These are phyloP conservation scores for Drosophila falleni DNA, from an alignment of 2,888 invertebrate genomes.

Conservation along the genomic window DNA sequence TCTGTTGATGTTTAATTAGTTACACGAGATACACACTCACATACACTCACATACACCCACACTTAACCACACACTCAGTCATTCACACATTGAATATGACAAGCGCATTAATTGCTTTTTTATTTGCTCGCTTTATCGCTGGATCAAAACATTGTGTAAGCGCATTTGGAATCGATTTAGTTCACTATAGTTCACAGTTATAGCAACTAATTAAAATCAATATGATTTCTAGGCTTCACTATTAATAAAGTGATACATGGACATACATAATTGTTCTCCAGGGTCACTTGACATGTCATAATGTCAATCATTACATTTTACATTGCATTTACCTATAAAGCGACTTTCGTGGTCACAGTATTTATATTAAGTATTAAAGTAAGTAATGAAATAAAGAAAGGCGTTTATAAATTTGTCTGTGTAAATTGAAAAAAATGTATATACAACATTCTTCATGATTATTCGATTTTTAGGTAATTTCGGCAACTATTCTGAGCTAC, in stretches of 20 bases:
- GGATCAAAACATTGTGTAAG: constrained; percentile 48
- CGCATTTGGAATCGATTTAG: constrained; percentile 46
- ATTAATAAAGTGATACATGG: constrained; percentile 14
- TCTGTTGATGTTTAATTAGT: constrained; percentile 70
- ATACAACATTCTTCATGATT: too few species aligned
- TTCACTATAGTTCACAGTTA: constrained; percentile 29
- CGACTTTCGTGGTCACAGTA: neutral
- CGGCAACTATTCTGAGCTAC: too few species aligned
- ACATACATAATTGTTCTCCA: constrained; percentile 2
- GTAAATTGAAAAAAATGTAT: too few species aligned
- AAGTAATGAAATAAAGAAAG: too few species aligned
- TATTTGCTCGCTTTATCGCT: constrained; percentile 60
- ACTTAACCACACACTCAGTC: constrained; percentile 16
- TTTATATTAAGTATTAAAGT: too few species aligned
- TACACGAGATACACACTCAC: constrained; percentile 40
- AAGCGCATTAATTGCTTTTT: constrained; percentile 73
- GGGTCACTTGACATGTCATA: constrained; percentile 1
- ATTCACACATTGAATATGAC: constrained; percentile 51
- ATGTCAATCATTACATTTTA: constrained; percentile 18
- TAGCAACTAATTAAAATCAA: constrained; percentile 40
- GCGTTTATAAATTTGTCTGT: too few species aligned
- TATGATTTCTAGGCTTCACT: constrained; percentile 14
- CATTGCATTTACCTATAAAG: neutral
- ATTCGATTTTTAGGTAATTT: too few species aligned
- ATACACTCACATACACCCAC: constrained; percentile 21